These are phyloP conservation scores for Epicampocera succincta DNA, from an alignment of 2,888 invertebrate genomes.

Conservation along the genomic window DNA sequence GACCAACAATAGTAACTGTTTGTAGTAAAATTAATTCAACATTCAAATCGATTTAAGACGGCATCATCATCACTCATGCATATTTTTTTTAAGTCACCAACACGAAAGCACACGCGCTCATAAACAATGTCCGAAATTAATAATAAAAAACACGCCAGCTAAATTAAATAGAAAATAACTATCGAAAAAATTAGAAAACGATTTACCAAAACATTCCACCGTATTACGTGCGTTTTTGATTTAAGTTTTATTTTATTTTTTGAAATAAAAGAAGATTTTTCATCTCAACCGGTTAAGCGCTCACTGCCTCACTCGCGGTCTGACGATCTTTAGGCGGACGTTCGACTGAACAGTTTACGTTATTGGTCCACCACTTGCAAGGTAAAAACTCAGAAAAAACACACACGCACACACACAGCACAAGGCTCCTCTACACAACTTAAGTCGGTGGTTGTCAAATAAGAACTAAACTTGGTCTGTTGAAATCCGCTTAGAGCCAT, in stretches of 20 bases:
- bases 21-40: slow-evolving; percentile 44
- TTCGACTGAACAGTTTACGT: slow-evolving; percentile 51
- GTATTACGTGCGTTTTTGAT: slow-evolving; percentile 53
- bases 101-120: no score
- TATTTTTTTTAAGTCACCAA: slow-evolving; percentile 15
- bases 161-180: slow-evolving; percentile 9
- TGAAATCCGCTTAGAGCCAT: slow-evolving; percentile 58
- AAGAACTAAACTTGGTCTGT: slow-evolving; percentile 70
- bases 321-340: neutral
- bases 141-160: slow-evolving; percentile 19
- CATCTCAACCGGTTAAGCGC: slow-evolving; percentile 52
- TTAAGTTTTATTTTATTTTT: slow-evolving; percentile 21
- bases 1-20: slow-evolving; percentile 41
- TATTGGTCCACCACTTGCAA: slow-evolving; percentile 29
- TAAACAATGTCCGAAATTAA: slow-evolving; percentile 46
- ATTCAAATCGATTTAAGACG: slow-evolving; percentile 28
- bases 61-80: slow-evolving; percentile 29
- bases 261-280: slow-evolving; percentile 54
- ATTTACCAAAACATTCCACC: slow-evolving; percentile 59
- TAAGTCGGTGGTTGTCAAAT: slow-evolving; percentile 68
- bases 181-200: slow-evolving; percentile 47
- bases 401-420: neutral
- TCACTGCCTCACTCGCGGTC: neutral
- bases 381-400: neutral
- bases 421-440: slow-evolving; percentile 47